Base-by-base conservation (phyloP, 2,797 vertebrate species). In the Gymnothorax javanicus region DNA sequence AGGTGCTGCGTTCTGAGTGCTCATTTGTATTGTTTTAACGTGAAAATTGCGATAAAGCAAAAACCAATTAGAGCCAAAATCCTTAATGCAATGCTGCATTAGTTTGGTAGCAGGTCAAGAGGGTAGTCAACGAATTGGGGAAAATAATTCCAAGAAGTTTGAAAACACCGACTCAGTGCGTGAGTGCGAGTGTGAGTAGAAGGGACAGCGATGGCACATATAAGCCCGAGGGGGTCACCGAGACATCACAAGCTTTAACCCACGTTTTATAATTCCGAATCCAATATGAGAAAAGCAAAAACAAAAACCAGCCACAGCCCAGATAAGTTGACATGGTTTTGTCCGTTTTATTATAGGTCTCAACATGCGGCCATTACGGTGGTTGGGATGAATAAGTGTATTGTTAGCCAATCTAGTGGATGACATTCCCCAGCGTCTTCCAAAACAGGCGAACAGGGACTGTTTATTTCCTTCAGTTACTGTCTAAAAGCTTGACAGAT, bases 341-440 rank as follows among this genome's bases (percentile, higher is more conserved):
- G n/a, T 87, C 79, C 25, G 87, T 92, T 94, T 94, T 93, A 95
- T 93, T 94, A 90, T 88, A 90, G 86, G 91, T 89, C 73, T 85
- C 17, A 88, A 91, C 85, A 86, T 52, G 88, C 89, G 91, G 71
- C 87, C 5, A 6, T 89, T 92, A 94, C 91, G 92, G 88, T 89
- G 92, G 91, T 86, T 87, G 91, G 33, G 82, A 88, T 86, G 90
- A 90, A 91, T 92, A 92, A 73, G 90, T 82, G 91, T 2, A 89
- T 90, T 82, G 52, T 88, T 85, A 91, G 8, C 62, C 62, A 23
- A n/a, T 91, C 91, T 93, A 93, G 87, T 82, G 84, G 89, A 52
- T 86, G 86, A 92, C 84, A 69, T 84, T 89, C 82, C 88, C 85
- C 64, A 0, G 87, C 62, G 89, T 84, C 83, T 60, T 83, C 69